Conservation (phyloP, 2,113 vertebrate genomes). For the Blennius ocellaris region DNA sequence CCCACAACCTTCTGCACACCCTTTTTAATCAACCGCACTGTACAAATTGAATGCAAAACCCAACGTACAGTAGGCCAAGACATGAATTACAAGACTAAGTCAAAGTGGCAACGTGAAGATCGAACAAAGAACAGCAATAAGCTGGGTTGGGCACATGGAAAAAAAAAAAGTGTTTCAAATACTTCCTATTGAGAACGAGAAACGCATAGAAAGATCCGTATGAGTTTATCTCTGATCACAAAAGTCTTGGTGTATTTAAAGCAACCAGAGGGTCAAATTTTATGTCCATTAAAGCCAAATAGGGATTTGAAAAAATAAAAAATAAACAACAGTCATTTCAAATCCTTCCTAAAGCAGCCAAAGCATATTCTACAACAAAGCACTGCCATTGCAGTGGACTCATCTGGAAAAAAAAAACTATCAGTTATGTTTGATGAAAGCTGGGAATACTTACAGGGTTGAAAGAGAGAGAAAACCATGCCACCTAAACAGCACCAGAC, state of each 20-base stretch:
- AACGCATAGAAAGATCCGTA: constrained; percentile 1
- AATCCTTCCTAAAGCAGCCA: not conserved
- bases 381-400: not conserved
- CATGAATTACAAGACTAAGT: constrained; percentile 7
- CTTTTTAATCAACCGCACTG: not conserved
- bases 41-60: not conserved
- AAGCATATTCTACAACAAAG: not conserved
- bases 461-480: not conserved
- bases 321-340: not conserved
- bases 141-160: not conserved
- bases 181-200: not conserved
- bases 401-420: not conserved
- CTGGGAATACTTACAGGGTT: constrained; percentile 7
- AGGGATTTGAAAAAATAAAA: too few relatives aligned
- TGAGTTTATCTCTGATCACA: not conserved
- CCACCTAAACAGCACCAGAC: not conserved
- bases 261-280: not conserved
- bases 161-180: not conserved
- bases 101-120: not conserved
- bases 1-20: constrained; percentile 12
- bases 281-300: not conserved
- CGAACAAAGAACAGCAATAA: not conserved
- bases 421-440: not conserved
- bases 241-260: constrained; percentile 9
- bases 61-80: not conserved